Evolutionary conservation across 2,113 vertebrate genomes (phyloP).

Genomic region (Sorex araneus): DNA sequence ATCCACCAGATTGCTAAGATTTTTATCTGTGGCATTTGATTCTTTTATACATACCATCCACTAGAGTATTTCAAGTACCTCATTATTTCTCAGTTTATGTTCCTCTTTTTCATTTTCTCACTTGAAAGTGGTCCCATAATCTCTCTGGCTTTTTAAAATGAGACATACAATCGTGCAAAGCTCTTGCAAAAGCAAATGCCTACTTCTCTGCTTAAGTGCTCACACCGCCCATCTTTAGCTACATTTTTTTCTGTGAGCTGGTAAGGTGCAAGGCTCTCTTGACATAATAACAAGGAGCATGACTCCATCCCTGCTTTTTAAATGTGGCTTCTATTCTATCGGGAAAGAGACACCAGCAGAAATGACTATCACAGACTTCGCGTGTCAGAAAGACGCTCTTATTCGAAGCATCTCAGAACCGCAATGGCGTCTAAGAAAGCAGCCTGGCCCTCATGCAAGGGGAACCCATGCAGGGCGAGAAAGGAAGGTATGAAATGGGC

Average conservation of each 20-base stretch:
- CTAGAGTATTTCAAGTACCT: background rate
- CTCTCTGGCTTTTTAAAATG: background rate
- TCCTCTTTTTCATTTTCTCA: background rate
- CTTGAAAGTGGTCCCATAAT: background rate
- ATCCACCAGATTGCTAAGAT: background rate
- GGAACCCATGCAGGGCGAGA: background rate
- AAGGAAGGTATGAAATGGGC: background rate
- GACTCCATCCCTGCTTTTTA: background rate
- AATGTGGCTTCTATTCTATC: background rate
- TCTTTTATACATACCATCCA: accelerated
- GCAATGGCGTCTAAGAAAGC: background rate
- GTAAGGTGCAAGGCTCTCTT: background rate
- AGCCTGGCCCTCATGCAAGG: background rate
- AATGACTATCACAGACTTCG: accelerated
- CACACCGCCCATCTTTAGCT: background rate
- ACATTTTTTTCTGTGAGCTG: background rate
- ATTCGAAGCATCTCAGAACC: background rate
- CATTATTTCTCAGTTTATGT: background rate
- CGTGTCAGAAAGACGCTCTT: background rate
- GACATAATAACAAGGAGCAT: background rate
- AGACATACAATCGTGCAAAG: background rate
- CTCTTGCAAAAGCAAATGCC: background rate
- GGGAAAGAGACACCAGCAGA: background rate
- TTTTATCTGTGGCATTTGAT: background rate
- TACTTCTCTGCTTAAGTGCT: background rate